Conservation (phyloP, 2,113 vertebrate species). For the Prinia subflava region DNA sequence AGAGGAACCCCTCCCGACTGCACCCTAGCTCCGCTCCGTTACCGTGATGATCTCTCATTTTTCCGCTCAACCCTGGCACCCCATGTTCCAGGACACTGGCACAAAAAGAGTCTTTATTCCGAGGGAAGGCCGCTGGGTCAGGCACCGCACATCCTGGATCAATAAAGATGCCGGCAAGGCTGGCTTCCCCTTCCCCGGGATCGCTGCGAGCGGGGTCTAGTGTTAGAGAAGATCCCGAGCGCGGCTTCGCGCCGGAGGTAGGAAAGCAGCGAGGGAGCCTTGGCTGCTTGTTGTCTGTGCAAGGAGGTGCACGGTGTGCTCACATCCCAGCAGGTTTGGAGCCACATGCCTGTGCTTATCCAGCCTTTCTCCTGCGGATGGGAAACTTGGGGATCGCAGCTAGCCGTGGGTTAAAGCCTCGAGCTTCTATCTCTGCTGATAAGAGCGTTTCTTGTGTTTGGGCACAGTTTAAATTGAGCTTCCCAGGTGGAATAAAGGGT, state of each 20-base stretch:
- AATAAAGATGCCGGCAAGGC: not conserved
- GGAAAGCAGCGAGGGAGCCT: not conserved
- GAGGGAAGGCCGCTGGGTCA: conserved; percentile 13
- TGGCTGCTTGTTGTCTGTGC: not conserved
- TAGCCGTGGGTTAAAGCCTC: not conserved
- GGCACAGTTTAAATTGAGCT: fast-evolving
- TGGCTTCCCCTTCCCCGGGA: not conserved
- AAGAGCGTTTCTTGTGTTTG: not conserved
- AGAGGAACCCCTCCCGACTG: not conserved
- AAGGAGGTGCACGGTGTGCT: not conserved
- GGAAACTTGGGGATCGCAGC: not conserved
- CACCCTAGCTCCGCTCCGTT: not conserved
- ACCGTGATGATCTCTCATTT: not conserved
- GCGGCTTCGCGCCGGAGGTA: not conserved
- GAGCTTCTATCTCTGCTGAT: not conserved
- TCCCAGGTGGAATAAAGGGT: not conserved
- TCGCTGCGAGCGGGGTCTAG: not conserved
- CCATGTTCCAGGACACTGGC: conserved; percentile 13
- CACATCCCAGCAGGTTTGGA: not conserved
- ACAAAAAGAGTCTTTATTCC: conserved; percentile 21
- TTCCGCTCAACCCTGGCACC: not conserved
- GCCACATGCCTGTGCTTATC: not conserved
- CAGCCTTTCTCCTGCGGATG: not conserved
- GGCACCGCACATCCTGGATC: conserved; percentile 34
- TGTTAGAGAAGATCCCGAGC: not conserved